These are phyloP conservation scores for Pollenia griseotomentosa DNA, from an alignment of 2,888 invertebrate species.

Conservation along the genomic window DNA sequence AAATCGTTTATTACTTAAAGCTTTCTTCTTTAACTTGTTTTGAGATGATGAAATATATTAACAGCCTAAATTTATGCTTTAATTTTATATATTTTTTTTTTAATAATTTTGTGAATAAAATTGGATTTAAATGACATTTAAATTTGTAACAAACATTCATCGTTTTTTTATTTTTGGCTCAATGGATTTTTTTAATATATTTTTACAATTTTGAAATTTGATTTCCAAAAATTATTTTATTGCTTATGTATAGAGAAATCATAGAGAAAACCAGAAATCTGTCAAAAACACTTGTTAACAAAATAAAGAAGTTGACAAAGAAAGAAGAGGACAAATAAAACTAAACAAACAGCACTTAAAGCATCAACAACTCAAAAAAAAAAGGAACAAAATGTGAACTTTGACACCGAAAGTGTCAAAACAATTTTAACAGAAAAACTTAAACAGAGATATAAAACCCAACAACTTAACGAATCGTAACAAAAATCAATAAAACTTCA, in stretches of 20 bases:
- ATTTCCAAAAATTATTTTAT: slow-evolving; percentile 21
- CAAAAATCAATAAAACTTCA: slow-evolving; percentile 56
- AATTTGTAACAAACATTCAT: too few relatives aligned
- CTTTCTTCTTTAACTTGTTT: too few relatives aligned
- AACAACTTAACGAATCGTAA: slow-evolving; percentile 60
- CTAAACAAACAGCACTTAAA: slow-evolving; percentile 36
- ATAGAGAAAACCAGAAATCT: slow-evolving; percentile 26
- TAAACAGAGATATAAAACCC: slow-evolving; percentile 35
- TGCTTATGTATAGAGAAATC: neutral
- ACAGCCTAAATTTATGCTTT: too few relatives aligned
- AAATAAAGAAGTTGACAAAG: neutral
- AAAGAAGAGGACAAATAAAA: slow-evolving; percentile 38
- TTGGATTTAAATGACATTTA: too few relatives aligned
- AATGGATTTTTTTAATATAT: neutral
- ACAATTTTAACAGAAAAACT: slow-evolving; percentile 51
- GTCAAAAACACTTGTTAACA: slow-evolving; percentile 62
- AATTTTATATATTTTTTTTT: too few relatives aligned
- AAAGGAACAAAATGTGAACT: slow-evolving; percentile 50
- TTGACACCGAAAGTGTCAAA: slow-evolving; percentile 71
- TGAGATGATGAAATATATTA: too few relatives aligned
- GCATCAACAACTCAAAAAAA: slow-evolving; percentile 4
- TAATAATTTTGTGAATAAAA: too few relatives aligned
- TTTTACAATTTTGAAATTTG: slow-evolving; percentile 28
- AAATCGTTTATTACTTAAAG: too few relatives aligned
- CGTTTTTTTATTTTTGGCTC: too few relatives aligned